phyloP scores from a whole-genome alignment of 2,888 invertebrate genomes.

The Reticulitermes lucifugus region DNA sequence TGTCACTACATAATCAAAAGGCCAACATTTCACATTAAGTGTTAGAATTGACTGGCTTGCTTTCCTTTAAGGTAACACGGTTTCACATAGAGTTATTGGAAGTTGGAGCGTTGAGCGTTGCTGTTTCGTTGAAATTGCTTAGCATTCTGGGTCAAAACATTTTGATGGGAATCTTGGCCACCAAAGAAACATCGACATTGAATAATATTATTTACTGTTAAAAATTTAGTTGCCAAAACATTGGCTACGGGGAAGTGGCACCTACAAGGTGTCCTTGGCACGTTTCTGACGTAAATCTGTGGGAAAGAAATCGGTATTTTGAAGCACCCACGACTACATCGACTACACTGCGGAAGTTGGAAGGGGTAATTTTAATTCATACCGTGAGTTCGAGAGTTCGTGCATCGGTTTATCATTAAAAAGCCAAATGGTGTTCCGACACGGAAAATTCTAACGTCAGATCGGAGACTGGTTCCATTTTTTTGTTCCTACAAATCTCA shows the following conservation, averaged over 20 bases:
- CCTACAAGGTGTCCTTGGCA: not conserved
- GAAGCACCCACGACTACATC: not conserved
- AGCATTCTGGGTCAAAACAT: not conserved
- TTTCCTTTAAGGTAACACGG: not conserved
- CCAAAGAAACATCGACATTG: not conserved
- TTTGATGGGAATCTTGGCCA: not conserved
- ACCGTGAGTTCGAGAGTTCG: constrained; percentile 15
- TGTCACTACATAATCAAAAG: too few relatives aligned
- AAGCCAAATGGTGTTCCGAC: constrained; percentile 11
- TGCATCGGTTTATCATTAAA: constrained; percentile 2
- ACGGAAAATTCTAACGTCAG: not conserved
- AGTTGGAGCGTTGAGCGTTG: not conserved
- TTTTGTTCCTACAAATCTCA: not conserved
- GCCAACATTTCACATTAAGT: too few relatives aligned
- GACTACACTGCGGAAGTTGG: not conserved
- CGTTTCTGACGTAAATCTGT: constrained; percentile 8
- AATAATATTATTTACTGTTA: constrained; percentile 6
- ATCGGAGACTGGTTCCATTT: not conserved
- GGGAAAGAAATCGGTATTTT: not conserved
- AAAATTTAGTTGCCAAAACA: constrained; percentile 12
- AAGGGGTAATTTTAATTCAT: not conserved
- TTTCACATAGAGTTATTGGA: not conserved
- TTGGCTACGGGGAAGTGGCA: not conserved
- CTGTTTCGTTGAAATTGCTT: not conserved
- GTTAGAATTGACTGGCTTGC: too few relatives aligned